These are phyloP conservation scores for Coluber constrictor DNA, from an alignment of 2,797 vertebrate species.

Conservation along the genomic window DNA sequence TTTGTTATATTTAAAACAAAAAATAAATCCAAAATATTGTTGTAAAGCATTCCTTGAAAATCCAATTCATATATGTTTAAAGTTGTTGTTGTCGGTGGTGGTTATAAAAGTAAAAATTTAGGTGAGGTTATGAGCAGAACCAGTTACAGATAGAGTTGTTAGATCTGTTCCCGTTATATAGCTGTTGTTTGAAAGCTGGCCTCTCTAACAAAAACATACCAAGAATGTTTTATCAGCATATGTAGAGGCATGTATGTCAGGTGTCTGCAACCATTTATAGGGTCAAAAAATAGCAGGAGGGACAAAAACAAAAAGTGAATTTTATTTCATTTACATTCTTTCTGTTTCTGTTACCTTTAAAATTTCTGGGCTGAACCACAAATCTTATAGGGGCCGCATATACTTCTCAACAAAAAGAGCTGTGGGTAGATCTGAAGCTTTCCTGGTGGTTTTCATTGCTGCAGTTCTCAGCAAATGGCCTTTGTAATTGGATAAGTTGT, in stretches of 20 bases:
- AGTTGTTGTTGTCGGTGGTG: background rate
- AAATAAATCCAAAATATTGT: background rate
- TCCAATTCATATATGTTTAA: background rate
- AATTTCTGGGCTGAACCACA: background rate
- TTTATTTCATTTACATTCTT: background rate
- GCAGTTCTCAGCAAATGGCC: background rate
- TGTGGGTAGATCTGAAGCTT: background rate
- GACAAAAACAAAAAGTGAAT: background rate
- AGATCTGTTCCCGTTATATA: background rate
- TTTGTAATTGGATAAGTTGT: background rate
- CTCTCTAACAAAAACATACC: background rate
- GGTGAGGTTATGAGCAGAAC: background rate
- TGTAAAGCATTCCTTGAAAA: background rate
- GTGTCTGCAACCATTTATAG: background rate
- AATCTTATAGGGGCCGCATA: background rate
- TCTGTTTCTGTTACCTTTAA: background rate
- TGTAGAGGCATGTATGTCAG: background rate
- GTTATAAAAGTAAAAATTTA: background rate
- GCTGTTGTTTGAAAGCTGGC: background rate
- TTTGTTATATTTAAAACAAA: conserved; percentile 18
- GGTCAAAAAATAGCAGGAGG: background rate
- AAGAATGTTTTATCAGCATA: background rate
- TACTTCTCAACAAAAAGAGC: background rate
- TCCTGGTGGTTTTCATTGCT: background rate
- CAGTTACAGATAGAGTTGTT: background rate